A percentile compares a stretch with the other conserved stretches of the same genome.
Conservation (phyloP, 2,113 vertebrate species). For the Mellivora capensis region DNA sequence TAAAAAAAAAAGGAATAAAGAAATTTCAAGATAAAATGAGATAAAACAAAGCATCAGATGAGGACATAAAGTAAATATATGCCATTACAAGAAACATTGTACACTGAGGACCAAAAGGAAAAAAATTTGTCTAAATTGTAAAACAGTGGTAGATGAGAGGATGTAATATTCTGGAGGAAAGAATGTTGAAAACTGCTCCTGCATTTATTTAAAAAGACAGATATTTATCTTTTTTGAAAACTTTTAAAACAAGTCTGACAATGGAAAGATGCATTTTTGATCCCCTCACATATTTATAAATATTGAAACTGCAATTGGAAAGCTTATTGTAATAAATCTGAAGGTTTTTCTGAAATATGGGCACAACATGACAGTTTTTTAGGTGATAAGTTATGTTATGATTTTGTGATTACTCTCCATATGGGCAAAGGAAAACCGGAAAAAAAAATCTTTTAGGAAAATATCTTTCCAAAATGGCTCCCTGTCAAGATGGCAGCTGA, state of each 20-base stretch:
- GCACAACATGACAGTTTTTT: neutral
- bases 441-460: neutral
- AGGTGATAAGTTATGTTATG: neutral
- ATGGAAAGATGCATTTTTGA: neutral
- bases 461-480: neutral
- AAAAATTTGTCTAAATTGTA: neutral
- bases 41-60: neutral
- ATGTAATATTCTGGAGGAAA: neutral
- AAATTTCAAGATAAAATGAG: neutral
- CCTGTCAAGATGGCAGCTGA: neutral
- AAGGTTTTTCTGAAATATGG: neutral
- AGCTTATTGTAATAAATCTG: neutral
- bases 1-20: neutral
- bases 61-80: neutral
- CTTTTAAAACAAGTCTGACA: neutral
- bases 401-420: neutral
- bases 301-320: neutral
- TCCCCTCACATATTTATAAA: slow-evolving; percentile 3
- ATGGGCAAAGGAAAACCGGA: neutral
- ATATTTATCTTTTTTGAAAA: neutral
- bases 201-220: neutral
- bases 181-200: neutral
- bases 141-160: neutral
- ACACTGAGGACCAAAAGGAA: neutral
- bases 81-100: neutral